phyloP scores from a whole-genome alignment of 2,888 invertebrate genomes.

The Chouioia cunea region DNA sequence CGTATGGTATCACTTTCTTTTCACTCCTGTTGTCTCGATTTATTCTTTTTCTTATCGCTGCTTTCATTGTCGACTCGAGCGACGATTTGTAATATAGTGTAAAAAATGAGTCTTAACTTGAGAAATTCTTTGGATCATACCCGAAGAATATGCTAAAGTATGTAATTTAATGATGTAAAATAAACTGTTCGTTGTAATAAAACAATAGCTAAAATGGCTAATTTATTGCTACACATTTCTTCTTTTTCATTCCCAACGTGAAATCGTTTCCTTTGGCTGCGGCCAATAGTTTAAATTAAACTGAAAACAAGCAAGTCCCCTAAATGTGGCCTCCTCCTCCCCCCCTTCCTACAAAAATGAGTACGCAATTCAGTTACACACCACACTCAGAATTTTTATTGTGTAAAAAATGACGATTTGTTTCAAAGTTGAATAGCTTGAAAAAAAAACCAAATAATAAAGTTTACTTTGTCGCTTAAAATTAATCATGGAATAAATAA shows the following conservation, averaged over 20 bases:
- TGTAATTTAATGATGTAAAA: slow-evolving; percentile 46
- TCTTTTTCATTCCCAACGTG: slow-evolving; percentile 28
- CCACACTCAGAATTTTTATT: slow-evolving; percentile 25
- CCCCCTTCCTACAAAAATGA: too few relatives aligned
- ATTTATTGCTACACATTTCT: slow-evolving; percentile 47
- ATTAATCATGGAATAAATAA: slow-evolving; percentile 44
- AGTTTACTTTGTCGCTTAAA: slow-evolving; percentile 26
- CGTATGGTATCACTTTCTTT: slow-evolving; percentile 25
- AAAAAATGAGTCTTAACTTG: slow-evolving; percentile 43
- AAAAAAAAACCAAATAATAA: slow-evolving; percentile 26
- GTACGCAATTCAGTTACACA: slow-evolving; percentile 27
- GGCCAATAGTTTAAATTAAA: too few relatives aligned
- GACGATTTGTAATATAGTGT: slow-evolving; percentile 44
- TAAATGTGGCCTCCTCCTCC: too few relatives aligned
- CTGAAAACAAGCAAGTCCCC: too few relatives aligned
- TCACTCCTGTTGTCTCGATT: slow-evolving; percentile 19
- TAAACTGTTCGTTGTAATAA: slow-evolving; percentile 47
- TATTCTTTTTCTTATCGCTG: slow-evolving; percentile 36
- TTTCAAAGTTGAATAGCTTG: slow-evolving; percentile 19
- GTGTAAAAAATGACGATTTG: slow-evolving; percentile 23
- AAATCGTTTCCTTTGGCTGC: neutral
- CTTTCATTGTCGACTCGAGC: slow-evolving; percentile 34
- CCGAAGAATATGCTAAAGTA: slow-evolving; percentile 49
- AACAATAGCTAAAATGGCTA: slow-evolving; percentile 48
- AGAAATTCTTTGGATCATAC: slow-evolving; percentile 63